Conservation (phyloP, 1,140 invertebrate species). For the Leucophenga varia region DNA sequence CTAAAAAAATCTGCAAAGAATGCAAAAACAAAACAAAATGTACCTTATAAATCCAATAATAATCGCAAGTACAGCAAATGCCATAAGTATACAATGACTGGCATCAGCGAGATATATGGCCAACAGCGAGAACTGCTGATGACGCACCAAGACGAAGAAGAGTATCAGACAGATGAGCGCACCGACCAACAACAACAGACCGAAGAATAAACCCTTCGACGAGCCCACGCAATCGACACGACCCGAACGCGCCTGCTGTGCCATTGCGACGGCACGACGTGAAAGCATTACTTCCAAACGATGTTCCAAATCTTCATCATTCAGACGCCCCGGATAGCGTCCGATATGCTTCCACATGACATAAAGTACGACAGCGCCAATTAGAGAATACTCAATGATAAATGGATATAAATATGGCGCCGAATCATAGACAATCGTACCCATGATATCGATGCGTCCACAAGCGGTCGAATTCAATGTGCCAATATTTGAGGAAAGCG, state of each 20-base stretch:
- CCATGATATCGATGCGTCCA: slow-evolving; percentile 87
- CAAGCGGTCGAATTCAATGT: slow-evolving; percentile 63
- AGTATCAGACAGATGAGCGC: slow-evolving; percentile 90
- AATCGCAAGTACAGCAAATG: slow-evolving; percentile 83
- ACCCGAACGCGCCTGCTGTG: slow-evolving; percentile 76
- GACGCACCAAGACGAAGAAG: slow-evolving; percentile 89
- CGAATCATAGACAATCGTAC: slow-evolving; percentile 85
- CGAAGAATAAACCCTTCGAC: slow-evolving; percentile 91
- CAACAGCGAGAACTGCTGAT: slow-evolving; percentile 74
- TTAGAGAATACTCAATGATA: slow-evolving; percentile 95
- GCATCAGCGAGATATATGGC: slow-evolving; percentile 89
- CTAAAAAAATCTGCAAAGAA: slow-evolving; percentile 5
- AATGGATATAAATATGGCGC: slow-evolving; percentile 93
- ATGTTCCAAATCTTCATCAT: slow-evolving; percentile 82
- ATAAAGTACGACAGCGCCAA: slow-evolving; percentile 95
- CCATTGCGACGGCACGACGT: slow-evolving; percentile 77
- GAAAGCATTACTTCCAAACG: slow-evolving; percentile 81
- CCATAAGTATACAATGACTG: slow-evolving; percentile 85
- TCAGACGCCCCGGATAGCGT: slow-evolving; percentile 75
- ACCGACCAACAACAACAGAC: slow-evolving; percentile 84
- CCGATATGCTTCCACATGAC: slow-evolving; percentile 97
- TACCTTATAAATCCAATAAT: slow-evolving; percentile 86
- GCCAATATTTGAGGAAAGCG: slow-evolving; percentile 62
- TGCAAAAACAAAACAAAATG: slow-evolving; percentile 31
- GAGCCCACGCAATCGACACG: slow-evolving; percentile 90